Evolutionary conservation across 2,113 vertebrate genomes (phyloP), one percentile per base, ranked within the genome.

Genomic region (Odontophorus gujanensis): DNA sequence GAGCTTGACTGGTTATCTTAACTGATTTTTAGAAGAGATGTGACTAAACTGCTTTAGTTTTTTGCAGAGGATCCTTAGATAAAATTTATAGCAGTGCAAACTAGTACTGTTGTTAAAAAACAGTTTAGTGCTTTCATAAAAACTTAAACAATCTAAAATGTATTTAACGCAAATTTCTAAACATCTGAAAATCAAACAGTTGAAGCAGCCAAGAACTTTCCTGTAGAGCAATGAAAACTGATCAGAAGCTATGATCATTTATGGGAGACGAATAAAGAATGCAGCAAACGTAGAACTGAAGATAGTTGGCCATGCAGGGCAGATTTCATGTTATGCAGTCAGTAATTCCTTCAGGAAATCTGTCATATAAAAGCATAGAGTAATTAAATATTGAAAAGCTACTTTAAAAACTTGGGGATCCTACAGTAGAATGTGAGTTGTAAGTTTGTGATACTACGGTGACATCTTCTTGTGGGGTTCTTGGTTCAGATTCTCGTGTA

Each of bases 381-480:
- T 77, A 38, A 53, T 43, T 65, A 65, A 58, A 66, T 0, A 0
- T 8, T 4, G 34, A 11, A 50, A 34, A 38, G 62, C 5, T 34
- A 13, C 34, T 16, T 40, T 14, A 38, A 50, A 78, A 11, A 11
- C 6, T 67, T n/a, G 20, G 26, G 9, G 5, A 17, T 71, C 7
- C 65, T 21, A 7, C 0, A 5, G 30, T 74, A 77, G 43, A 48
- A 51, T 2, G 11, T 16, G 34, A 87, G 9, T 38, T 71, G 10
- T 5, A 18, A 4, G n/a, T 34, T 20, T 42, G 43, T 61, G 82
- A 47, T 7, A 3, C 40, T 22, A 12, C 16, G 2, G 20, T 22
- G 26, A 32, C 22, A 61, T 47, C 28, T 26, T 5, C 38, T 63
- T 0, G 0, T 7, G 17, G 38, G 45, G 28, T 12, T 40, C 6